These are phyloP conservation scores for Diorhabda elongata DNA, from an alignment of 1,140 invertebrate species.

Conservation along the genomic window DNA sequence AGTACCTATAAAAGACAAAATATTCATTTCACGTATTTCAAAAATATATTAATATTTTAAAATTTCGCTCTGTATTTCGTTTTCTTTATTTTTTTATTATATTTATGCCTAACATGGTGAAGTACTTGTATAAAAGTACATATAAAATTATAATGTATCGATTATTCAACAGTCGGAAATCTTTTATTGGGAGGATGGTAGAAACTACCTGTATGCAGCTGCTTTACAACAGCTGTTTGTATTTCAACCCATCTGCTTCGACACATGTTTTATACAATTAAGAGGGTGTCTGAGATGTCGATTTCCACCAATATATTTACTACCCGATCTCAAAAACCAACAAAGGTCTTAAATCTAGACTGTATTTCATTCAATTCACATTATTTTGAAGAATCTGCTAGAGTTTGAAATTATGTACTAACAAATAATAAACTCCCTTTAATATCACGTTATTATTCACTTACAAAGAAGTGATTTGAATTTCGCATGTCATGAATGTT, in stretches of 20 bases:
- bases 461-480: no score
- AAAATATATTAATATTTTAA: neutral
- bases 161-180: neutral
- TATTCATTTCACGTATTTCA: neutral
- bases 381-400: no score
- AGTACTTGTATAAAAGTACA: neutral
- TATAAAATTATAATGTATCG: neutral
- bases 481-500: no score
- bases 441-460: no score
- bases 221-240: constrained; percentile 1
- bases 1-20: neutral
- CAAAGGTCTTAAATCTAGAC: no score
- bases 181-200: constrained; percentile 2
- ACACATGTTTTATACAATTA: constrained; percentile 3
- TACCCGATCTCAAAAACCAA: neutral
- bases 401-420: no score
- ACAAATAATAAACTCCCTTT: no score
- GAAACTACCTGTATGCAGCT: constrained; percentile 1
- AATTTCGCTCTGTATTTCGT: neutral
- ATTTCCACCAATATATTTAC: constrained; percentile 3
- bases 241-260: constrained; percentile 1
- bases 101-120: neutral
- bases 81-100: neutral
- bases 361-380: no score
- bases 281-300: constrained; percentile 1